Evolutionary conservation across 2,113 vertebrate species (phyloP).

Genomic region (Pterocles gutturalis): DNA sequence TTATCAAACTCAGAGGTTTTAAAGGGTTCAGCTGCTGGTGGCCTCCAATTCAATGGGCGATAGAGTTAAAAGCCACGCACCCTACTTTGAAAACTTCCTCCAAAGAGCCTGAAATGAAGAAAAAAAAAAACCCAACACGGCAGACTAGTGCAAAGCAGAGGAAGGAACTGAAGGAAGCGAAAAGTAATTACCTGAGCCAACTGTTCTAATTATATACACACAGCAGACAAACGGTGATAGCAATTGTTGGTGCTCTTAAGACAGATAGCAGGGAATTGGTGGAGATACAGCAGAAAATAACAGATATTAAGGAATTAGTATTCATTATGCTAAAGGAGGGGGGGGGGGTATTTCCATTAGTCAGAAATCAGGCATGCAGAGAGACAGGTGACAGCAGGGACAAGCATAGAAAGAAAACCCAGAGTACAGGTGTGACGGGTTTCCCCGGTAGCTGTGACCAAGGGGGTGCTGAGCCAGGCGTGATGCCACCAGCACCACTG

Average conservation of each 20-base stretch:
- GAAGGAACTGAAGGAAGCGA: slow-evolving; percentile 21
- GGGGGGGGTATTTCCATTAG: background rate
- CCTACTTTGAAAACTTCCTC: slow-evolving; percentile 9
- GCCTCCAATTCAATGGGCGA: background rate
- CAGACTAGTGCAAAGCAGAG: background rate
- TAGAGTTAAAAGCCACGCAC: background rate
- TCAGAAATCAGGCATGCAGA: slow-evolving; percentile 38
- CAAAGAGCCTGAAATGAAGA: background rate
- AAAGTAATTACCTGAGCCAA: slow-evolving; percentile 52
- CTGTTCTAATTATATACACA: slow-evolving; percentile 61
- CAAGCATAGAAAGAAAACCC: background rate
- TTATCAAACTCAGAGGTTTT: background rate
- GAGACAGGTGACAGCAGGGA: slow-evolving; percentile 3
- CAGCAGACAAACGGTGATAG: slow-evolving; percentile 14
- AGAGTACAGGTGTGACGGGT: rapidly evolving
- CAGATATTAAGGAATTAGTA: slow-evolving; percentile 30
- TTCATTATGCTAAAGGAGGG: background rate
- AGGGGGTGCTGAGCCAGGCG: background rate
- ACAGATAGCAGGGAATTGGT: background rate
- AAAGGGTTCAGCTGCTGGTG: background rate
- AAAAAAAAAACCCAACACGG: background rate
- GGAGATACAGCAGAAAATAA: slow-evolving; percentile 25
- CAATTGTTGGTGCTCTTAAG: background rate
- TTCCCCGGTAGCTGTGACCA: background rate
- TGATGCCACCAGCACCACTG: background rate